These are phyloP conservation scores for Catagonus wagneri DNA, from an alignment of 2,113 vertebrate genomes.

Conservation along the genomic window DNA sequence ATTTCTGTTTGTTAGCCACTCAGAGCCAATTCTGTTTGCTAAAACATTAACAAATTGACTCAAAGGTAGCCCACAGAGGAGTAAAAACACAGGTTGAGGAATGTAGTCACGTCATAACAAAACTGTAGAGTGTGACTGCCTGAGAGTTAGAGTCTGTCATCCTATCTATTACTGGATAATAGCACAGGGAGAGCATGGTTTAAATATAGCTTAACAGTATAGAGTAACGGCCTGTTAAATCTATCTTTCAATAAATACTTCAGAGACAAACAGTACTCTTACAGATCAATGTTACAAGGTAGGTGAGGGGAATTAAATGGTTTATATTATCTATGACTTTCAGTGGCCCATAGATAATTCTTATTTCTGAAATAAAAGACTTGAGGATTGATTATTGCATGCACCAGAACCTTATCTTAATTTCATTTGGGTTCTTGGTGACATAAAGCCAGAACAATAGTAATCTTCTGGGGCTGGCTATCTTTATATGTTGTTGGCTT, in stretches of 20 bases:
- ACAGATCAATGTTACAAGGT: background rate
- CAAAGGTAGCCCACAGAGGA: background rate
- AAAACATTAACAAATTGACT: background rate
- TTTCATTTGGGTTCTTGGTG: slow-evolving; percentile 2
- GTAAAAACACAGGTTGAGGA: background rate
- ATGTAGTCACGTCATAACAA: background rate
- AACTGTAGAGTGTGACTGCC: background rate
- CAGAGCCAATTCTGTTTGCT: background rate
- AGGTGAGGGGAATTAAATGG: background rate
- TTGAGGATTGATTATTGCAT: background rate
- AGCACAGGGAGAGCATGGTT: background rate
- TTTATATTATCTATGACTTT: too few relatives aligned
- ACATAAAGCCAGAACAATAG: background rate
- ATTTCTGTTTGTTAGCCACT: background rate
- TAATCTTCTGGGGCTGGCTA: background rate
- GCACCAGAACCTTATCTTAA: background rate
- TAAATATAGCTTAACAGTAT: background rate
- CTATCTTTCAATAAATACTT: background rate
- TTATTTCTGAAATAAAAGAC: slow-evolving; percentile 16
- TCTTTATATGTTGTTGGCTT: background rate
- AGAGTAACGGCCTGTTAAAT: background rate
- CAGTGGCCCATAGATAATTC: background rate
- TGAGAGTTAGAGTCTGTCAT: background rate
- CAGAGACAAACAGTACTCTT: background rate
- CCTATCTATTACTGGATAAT: background rate